These are phyloP conservation scores for Patagioenas fasciata DNA, from an alignment of 2,113 vertebrate genomes.

Conservation along the genomic window DNA sequence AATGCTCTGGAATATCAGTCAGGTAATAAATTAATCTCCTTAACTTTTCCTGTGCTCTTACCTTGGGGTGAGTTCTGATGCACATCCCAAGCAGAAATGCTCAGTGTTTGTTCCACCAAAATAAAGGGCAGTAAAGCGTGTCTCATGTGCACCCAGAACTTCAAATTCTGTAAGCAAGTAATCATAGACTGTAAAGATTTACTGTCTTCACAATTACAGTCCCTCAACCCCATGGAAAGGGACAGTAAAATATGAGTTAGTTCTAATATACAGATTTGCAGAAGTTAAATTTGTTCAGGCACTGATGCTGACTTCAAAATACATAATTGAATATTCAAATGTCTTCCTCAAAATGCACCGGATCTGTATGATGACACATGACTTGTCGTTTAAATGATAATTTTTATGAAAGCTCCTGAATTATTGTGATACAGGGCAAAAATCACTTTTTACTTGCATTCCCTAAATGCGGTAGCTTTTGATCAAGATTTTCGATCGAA, in stretches of 20 bases:
- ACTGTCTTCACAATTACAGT: neutral
- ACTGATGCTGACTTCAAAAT: neutral
- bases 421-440: neutral
- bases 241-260: neutral
- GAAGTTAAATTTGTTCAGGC: neutral
- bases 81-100: neutral
- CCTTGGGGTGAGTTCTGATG: neutral
- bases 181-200: neutral
- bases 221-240: neutral
- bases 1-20: neutral
- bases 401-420: neutral
- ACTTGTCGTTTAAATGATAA: neutral
- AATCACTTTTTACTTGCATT: neutral
- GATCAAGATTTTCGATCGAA: neutral
- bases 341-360: neutral
- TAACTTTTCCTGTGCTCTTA: neutral
- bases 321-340: neutral
- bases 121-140: neutral
- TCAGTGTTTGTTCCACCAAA: neutral
- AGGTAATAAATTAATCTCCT: neutral
- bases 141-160: neutral
- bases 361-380: accelerated
- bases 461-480: neutral
- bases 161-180: neutral
- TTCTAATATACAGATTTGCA: neutral